These are phyloP conservation scores for Porites divaricata DNA, from an alignment of 92 coral and sea anemone genomes.

Conservation along the genomic window DNA sequence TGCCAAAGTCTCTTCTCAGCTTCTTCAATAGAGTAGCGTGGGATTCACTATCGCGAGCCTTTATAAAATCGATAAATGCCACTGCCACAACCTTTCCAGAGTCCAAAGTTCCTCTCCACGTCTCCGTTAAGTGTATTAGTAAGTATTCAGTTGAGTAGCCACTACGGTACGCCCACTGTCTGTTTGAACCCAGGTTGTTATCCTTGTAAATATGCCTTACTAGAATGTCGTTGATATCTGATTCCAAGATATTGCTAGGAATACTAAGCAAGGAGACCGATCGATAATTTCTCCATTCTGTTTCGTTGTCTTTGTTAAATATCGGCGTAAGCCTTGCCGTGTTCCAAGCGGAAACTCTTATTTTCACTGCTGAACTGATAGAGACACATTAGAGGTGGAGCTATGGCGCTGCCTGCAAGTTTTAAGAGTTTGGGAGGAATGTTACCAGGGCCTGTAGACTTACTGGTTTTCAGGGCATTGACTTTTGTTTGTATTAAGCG, in stretches of 20 bases:
- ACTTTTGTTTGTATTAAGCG: not conserved
- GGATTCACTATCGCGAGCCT: not conserved
- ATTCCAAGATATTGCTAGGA: not conserved
- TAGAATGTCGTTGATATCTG: not conserved
- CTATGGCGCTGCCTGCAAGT: not conserved
- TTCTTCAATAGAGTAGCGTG: not conserved
- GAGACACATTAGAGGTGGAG: not conserved
- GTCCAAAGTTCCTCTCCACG: constrained; percentile 26
- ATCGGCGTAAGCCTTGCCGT: not conserved
- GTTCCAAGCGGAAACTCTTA: not conserved
- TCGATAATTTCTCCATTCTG: not conserved
- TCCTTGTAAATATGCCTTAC: not conserved
- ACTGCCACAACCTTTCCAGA: constrained; percentile 13
- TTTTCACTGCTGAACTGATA: not conserved
- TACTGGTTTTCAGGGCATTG: not conserved
- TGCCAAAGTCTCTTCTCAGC: constrained; percentile 6
- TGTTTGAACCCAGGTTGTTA: not conserved
- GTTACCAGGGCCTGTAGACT: constrained; percentile 1
- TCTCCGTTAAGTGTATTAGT: not conserved
- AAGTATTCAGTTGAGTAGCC: not conserved
- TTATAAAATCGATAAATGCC: constrained; percentile 27
- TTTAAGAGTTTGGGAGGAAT: not conserved
- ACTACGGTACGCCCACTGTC: not conserved
- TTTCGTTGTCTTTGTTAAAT: not conserved
- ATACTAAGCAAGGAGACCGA: not conserved